Conservation (phyloP, 1,140 invertebrate genomes). For the Rhysida immarginata region DNA sequence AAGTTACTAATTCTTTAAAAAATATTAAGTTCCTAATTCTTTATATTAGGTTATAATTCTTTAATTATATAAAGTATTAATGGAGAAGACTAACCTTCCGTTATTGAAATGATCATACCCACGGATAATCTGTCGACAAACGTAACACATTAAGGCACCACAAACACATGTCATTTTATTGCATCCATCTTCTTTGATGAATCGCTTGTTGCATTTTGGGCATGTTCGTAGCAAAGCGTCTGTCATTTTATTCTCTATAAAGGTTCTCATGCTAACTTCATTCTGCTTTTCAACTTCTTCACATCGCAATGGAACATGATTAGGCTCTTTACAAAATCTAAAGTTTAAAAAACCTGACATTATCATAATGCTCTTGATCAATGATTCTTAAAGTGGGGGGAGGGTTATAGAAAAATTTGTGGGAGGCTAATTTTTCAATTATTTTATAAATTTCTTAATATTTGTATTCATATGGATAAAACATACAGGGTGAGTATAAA, state of each 20-base stretch:
- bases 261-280: constrained; percentile 36
- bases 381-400: too few species aligned
- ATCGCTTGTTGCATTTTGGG: constrained; percentile 39
- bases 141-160: constrained; percentile 50
- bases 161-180: constrained; percentile 54
- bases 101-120: constrained; percentile 44
- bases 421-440: too few species aligned
- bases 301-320: constrained; percentile 45
- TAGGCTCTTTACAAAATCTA: constrained; percentile 42
- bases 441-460: too few species aligned
- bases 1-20: too few species aligned
- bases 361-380: too few species aligned
- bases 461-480: too few species aligned
- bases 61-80: too few species aligned
- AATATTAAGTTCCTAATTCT: too few species aligned
- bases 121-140: constrained; percentile 40
- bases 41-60: too few species aligned
- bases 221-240: constrained; percentile 45
- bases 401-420: too few species aligned
- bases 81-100: constrained; percentile 2
- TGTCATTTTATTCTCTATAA: constrained; percentile 47
- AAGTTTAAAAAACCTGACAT: too few species aligned
- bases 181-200: constrained; percentile 48
- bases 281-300: constrained; percentile 42
- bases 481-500: too few species aligned